Conservation (phyloP, 2,113 vertebrate species). For the Irena cyanogastra region DNA sequence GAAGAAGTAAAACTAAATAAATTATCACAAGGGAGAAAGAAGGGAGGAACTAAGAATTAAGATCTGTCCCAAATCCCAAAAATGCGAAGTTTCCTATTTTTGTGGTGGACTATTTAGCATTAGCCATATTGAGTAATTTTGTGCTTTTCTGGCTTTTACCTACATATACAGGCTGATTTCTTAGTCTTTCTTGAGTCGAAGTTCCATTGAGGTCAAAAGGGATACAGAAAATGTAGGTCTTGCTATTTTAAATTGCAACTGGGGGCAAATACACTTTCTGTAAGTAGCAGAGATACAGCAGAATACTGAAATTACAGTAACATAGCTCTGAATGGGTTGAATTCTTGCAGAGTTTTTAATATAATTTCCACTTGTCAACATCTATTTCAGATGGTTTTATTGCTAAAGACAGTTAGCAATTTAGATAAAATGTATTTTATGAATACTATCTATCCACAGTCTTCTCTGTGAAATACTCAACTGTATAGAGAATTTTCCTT, state of each 20-base stretch:
- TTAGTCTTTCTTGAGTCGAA: not conserved
- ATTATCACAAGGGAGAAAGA: not conserved
- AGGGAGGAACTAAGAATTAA: not conserved
- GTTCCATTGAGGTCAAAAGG: not conserved
- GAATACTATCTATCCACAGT: constrained; percentile 26
- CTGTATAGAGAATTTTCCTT: constrained; percentile 3
- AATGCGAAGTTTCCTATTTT: not conserved
- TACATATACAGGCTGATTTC: not conserved
- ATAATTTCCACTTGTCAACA: constrained; percentile 44
- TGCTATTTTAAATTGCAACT: not conserved
- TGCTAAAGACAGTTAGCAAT: constrained; percentile 40
- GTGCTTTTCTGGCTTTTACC: not conserved
- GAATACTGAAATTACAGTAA: constrained; percentile 24
- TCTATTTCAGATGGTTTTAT: constrained; percentile 24
- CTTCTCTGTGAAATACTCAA: not conserved
- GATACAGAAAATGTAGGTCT: not conserved
- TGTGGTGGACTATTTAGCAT: not conserved
- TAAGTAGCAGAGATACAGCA: not conserved
- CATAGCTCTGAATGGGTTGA: not conserved
- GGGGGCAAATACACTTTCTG: not conserved
- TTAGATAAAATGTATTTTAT: constrained; percentile 61
- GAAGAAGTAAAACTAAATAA: not conserved
- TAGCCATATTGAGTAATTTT: not conserved
- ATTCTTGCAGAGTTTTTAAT: constrained; percentile 41
- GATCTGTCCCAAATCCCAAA: not conserved